Evolutionary conservation across 1,140 invertebrate species (phyloP), one percentile per base, ranked within the genome.

Genomic region (Helicoverpa armigera): DNA sequence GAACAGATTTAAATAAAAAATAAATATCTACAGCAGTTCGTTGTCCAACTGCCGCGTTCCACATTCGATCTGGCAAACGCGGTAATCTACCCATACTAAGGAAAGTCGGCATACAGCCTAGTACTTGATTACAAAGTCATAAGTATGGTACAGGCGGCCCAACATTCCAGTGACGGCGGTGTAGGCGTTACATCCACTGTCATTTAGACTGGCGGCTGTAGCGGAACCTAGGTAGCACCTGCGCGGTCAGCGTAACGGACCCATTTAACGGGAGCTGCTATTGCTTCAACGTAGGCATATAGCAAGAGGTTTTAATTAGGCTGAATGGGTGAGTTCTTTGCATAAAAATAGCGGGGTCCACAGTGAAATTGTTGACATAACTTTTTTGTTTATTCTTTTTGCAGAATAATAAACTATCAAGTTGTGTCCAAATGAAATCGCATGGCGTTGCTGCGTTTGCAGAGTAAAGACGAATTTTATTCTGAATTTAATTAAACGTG

Each of bases 171-270:
- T 1, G 63, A 48, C 56, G 35, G 53, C 35, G 11, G 56, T 61
- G 58, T 73, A 73, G 70, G 70, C 70, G 70, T 18, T 23, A 75
- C 73, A 75, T 75, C 56, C 73, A 75, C 73, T 14, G 74, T 82
- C 77, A 79, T 84, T 82, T 82, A 78, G 72, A 48, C 65, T 53
- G 73, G 77, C 53, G 76, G 54, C 61, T 78, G 78, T 82, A 83
- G 73, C 80, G 83, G 73, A 67, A 69, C 70, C 73, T 81, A 70
- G 48, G 48, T 29, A 23, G n/a, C 73, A 61, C 61, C 73, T 75
- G 56, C 35, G 73, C 73, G 85, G 84, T 83, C 83, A 81, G 83
- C 78, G 81, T 86, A 86, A 86, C 86, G 86, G 85, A 65, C 23
- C 72, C 75, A 63, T 60, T 74, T 79, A 82, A 85, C 85, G 85